These are phyloP conservation scores for Agrilus mali DNA, from an alignment of 2,888 invertebrate genomes.

Conservation along the genomic window DNA sequence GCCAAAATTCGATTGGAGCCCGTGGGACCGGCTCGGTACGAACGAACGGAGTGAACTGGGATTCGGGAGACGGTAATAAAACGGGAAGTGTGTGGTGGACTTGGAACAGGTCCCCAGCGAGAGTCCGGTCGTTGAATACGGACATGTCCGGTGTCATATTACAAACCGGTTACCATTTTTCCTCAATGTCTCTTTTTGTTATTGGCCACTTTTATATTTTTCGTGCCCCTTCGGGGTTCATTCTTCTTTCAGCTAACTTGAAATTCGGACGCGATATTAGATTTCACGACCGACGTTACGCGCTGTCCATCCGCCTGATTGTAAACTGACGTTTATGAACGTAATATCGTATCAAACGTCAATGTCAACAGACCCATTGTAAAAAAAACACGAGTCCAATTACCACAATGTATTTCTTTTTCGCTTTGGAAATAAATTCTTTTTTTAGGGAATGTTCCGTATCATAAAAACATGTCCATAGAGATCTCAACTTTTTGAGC, in stretches of 20 bases:
- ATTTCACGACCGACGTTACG: background rate
- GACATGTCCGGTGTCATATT: conserved; percentile 33
- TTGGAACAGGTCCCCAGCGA: conserved; percentile 20
- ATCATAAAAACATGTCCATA: too few relatives aligned
- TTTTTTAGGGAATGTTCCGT: too few relatives aligned
- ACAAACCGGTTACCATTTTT: conserved; percentile 28
- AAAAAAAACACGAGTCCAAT: too few relatives aligned
- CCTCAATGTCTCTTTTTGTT: conserved; percentile 26
- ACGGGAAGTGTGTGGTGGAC: conserved; percentile 17
- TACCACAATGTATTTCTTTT: too few relatives aligned
- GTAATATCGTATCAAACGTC: too few relatives aligned
- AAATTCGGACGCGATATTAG: background rate
- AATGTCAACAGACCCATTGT: too few relatives aligned
- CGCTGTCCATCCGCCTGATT: too few relatives aligned
- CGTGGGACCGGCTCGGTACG: conserved; percentile 10
- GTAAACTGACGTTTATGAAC: too few relatives aligned
- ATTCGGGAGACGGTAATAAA: conserved; percentile 27
- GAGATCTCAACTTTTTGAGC: too few relatives aligned
- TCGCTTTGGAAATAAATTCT: too few relatives aligned
- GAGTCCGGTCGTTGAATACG: conserved; percentile 17
- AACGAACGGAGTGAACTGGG: conserved; percentile 19
- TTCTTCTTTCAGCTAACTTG: conserved; percentile 7
- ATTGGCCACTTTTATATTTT: conserved; percentile 18
- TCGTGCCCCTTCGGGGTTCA: conserved; percentile 10
- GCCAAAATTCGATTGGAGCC: conserved; percentile 1